phyloP scores from a whole-genome alignment of 2,113 vertebrate species.

The Raja brachyura region DNA sequence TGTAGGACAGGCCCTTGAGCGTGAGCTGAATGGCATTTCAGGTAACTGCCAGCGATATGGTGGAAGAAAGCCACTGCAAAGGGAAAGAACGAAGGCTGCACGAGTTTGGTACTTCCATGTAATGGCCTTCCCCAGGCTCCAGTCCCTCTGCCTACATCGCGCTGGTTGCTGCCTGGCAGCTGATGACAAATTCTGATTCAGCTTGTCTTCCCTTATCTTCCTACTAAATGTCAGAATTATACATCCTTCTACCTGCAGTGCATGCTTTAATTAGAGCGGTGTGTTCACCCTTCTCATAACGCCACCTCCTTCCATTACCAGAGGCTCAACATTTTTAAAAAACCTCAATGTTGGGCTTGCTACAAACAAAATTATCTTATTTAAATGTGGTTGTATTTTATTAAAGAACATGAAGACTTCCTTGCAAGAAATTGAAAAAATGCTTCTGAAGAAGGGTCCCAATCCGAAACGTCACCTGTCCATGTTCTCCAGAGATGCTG shows the following conservation, averaged over 20 bases:
- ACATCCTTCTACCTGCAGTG: conserved; percentile 77
- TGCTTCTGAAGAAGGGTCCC: too few species aligned
- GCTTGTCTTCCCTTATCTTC: conserved; percentile 85
- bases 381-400: background rate
- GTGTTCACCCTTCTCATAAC: conserved; percentile 54
- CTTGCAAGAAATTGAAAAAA: too few species aligned
- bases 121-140: conserved; percentile 80
- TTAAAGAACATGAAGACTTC: background rate
- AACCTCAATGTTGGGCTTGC: background rate
- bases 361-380: too few species aligned
- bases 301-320: conserved; percentile 52
- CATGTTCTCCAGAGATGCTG: too few species aligned
- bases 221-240: conserved; percentile 95
- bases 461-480: too few species aligned
- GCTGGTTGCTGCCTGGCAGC: conserved; percentile 83
- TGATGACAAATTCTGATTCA: conserved; percentile 59
- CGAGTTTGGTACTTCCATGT: conserved; percentile 74
- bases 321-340: background rate
- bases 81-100: conserved; percentile 57
- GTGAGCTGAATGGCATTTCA: conserved; percentile 8
- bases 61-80: conserved; percentile 40
- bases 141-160: conserved; percentile 57
- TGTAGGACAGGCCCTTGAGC: too few species aligned
- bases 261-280: conserved; percentile 87
- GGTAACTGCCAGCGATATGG: background rate